Evolutionary conservation across 2,797 vertebrate genomes (phyloP).

Genomic region (Onychomys arenicola): DNA sequence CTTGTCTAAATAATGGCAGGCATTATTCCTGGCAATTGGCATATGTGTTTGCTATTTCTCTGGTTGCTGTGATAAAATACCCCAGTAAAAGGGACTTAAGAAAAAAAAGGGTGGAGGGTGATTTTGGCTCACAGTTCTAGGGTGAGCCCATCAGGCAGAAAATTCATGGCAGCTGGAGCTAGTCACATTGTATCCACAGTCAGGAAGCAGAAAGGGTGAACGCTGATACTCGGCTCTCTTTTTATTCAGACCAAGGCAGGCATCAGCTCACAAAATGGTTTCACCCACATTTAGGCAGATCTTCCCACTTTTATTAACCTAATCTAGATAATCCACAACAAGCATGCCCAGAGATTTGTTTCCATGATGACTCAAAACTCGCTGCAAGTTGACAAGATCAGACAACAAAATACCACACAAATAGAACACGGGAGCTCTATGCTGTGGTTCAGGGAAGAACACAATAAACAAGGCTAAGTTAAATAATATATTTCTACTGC

Average conservation of each 20-base stretch:
- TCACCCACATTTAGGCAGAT: neutral
- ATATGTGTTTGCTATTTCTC: neutral
- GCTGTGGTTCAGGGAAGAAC: neutral
- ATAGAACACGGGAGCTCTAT: constrained; percentile 7
- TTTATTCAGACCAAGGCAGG: neutral
- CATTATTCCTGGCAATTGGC: neutral
- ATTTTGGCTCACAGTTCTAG: neutral
- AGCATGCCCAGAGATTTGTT: neutral
- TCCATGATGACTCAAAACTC: neutral
- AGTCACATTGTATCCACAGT: neutral
- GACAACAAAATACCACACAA: neutral
- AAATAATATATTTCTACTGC: neutral
- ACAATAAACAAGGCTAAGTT: neutral
- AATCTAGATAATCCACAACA: neutral
- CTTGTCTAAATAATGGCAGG: neutral
- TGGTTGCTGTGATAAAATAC: neutral
- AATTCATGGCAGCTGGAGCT: neutral
- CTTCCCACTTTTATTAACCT: neutral
- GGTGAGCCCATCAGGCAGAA: neutral
- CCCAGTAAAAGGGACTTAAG: neutral
- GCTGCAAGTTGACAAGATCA: neutral
- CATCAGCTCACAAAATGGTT: neutral
- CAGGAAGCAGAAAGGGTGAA: neutral
- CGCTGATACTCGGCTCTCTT: neutral
- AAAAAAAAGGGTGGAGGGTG: neutral